These are phyloP conservation scores for Ypsolopha sequella DNA, from an alignment of 2,888 invertebrate genomes.

Conservation along the genomic window DNA sequence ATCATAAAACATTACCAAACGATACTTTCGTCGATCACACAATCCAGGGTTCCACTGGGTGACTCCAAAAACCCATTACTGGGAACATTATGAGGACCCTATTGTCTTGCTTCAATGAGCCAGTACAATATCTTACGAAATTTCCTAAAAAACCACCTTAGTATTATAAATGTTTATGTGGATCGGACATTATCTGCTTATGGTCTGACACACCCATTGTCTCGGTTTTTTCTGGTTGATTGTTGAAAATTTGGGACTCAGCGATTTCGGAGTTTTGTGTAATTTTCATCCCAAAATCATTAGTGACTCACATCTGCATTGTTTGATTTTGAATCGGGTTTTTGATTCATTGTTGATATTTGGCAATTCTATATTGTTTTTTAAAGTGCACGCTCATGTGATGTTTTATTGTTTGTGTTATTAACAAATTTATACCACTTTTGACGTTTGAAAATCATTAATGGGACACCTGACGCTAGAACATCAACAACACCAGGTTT, in stretches of 20 bases:
- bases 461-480: too few relatives aligned
- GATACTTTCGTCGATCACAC: constrained; percentile 47
- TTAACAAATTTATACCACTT: too few relatives aligned
- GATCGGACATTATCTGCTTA: constrained; percentile 43
- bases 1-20: neutral
- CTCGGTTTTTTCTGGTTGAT: neutral
- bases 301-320: constrained; percentile 24
- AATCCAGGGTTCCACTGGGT: constrained; percentile 52
- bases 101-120: constrained; percentile 64
- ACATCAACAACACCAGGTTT: too few relatives aligned
- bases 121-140: constrained; percentile 66
- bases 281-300: too few relatives aligned
- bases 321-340: constrained; percentile 26
- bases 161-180: constrained; percentile 58
- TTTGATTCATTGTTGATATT: neutral
- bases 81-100: constrained; percentile 56
- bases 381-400: too few relatives aligned
- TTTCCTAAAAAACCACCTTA: constrained; percentile 60
- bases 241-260: too few relatives aligned
- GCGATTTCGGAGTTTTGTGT: too few relatives aligned
- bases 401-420: too few relatives aligned
- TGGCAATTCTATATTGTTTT: too few relatives aligned
- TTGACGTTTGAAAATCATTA: too few relatives aligned
- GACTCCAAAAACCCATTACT: constrained; percentile 62
- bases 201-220: constrained; percentile 15